Evolutionary conservation across 2,888 invertebrate genomes (phyloP), one percentile per base, ranked within the genome.

Genomic region (Campaea margaritaria): DNA sequence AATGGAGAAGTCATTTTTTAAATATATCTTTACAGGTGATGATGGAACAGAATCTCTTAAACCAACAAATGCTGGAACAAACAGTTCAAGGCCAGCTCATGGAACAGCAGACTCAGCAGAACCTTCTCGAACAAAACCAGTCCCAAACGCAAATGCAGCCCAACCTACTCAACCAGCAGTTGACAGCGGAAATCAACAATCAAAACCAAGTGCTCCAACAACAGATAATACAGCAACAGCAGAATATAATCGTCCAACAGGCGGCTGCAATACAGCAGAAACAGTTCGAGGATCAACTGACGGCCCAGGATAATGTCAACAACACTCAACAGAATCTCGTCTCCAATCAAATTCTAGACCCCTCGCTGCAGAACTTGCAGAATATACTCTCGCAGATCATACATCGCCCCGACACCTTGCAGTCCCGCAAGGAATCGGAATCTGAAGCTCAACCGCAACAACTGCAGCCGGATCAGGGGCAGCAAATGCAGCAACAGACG

Each of bases 151-250:
- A 87, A 56, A 65, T 87, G 21, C 90, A 90, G 62, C 82, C 81
- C 4, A 81, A 70, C 49, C 60, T 88, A 2, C 67, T 89, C 13
- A 87, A 82, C 69, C 90, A 90, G 58, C 89, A 91, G 60, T 65
- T 89, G 0, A 77, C 85, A 3, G 85, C 83, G n/a, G 89, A 91
- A 63, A 84, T 89, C 64, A 86, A 75, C 68, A 88, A 82, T 48
- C 89, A 91, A 78, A 94, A 85, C 77, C 93, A 91, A 68, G 93
- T 86, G 21, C 79, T 94, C 53, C 94, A 94, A 66, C 94, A 94
- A 49, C 86, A 94, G 46, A 92, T 94, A 39, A 87, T 91, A 36
- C 89, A 93, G 72, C 90, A 89, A 61, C 87, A 93, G 72, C 91
- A 93, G 65, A 87, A 83, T 53, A 86, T 92, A 38, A 87, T 87